Percentiles rank a stretch among this genome's conserved stretches.
Evolutionary conservation across 2,113 vertebrate species (phyloP).

Genomic region (Opisthocomus hoazin): DNA sequence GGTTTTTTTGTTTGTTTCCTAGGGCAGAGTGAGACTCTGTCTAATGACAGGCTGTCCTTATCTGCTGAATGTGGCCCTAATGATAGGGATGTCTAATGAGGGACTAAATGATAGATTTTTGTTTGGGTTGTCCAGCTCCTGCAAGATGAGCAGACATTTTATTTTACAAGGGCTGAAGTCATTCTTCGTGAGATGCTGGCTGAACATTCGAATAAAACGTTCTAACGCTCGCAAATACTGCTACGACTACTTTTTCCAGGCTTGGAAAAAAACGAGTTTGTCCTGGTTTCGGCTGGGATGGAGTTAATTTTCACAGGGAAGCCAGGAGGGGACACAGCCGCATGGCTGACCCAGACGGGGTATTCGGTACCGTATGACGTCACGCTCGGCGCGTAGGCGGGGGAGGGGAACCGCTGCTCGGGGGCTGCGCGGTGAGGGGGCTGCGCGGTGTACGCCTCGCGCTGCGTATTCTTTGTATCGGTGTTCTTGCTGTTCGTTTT

Average conservation of each 20-base stretch:
- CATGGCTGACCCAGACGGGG: no score
- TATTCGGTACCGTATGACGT: no score
- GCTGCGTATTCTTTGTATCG: no score
- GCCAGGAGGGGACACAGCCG: no score
- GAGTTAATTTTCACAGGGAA: no score
- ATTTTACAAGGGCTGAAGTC: neutral
- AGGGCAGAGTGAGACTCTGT: neutral
- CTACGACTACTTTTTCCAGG: neutral
- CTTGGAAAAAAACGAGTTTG: no score
- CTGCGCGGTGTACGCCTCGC: no score
- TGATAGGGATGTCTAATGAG: neutral
- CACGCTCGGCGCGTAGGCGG: no score
- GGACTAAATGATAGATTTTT: neutral
- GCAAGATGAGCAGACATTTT: neutral
- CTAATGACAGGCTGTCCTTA: neutral
- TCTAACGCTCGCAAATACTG: neutral
- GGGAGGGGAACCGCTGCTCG: no score
- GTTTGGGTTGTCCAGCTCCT: neutral
- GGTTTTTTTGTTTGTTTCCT: neutral
- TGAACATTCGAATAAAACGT: neutral
- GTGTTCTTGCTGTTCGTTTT: no score
- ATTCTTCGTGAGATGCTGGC: neutral
- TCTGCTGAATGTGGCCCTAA: neutral
- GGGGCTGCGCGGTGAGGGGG: no score
- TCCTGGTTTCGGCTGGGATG: no score